These are phyloP conservation scores for Galaxea fascicularis DNA, from an alignment of 92 coral and sea anemone species.

Conservation along the genomic window DNA sequence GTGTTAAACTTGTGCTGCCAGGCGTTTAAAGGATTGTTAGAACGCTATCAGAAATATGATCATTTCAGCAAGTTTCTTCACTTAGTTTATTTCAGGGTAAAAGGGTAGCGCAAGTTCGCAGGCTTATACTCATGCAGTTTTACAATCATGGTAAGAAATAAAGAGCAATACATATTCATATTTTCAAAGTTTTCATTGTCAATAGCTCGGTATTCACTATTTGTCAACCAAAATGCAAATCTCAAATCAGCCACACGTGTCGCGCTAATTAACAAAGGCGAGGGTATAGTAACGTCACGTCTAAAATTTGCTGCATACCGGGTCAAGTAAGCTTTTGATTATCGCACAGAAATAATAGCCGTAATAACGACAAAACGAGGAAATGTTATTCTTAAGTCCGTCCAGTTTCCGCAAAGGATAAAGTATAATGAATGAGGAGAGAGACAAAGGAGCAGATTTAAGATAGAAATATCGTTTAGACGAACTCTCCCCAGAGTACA, in stretches of 20 bases:
- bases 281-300: slow-evolving; percentile 3
- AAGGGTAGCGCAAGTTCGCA: background rate
- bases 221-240: slow-evolving; percentile 40
- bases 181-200: background rate
- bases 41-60: background rate
- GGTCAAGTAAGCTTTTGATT: background rate
- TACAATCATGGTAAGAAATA: background rate
- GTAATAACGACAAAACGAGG: too few relatives aligned
- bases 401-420: too few relatives aligned
- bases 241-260: slow-evolving; percentile 5
- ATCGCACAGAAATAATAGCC: too few relatives aligned
- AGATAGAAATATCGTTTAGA: too few relatives aligned
- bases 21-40: background rate
- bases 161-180: slow-evolving; percentile 4
- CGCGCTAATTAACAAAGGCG: background rate
- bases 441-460: too few relatives aligned
- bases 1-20: background rate
- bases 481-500: too few relatives aligned
- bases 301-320: background rate
- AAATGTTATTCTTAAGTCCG: too few relatives aligned
- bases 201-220: background rate
- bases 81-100: background rate
- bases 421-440: too few relatives aligned
- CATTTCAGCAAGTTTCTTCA: background rate
- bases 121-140: background rate